Percentiles rank a stretch among this genome's conserved stretches.
Evolutionary conservation across 1,140 invertebrate genomes (phyloP).

Genomic region (Papilio polyxenes): DNA sequence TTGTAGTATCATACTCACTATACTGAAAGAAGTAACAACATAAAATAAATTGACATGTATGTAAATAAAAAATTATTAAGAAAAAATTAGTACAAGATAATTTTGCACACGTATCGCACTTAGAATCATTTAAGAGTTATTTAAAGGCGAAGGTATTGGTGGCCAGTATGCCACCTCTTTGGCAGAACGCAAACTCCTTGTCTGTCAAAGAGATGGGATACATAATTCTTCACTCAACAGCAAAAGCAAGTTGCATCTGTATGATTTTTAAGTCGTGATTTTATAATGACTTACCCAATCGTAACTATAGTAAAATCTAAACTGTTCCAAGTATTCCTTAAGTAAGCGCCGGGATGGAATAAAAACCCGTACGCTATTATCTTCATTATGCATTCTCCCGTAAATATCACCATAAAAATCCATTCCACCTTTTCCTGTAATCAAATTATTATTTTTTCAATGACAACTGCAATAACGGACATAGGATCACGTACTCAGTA

Average conservation of each 20-base stretch:
- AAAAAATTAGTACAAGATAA: too few relatives aligned
- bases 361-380: slow-evolving; percentile 99
- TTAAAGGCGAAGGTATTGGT: too few relatives aligned
- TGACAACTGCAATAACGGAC: too few relatives aligned
- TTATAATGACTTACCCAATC: slow-evolving; percentile 92
- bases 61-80: too few relatives aligned
- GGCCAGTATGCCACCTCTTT: too few relatives aligned
- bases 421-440: slow-evolving; percentile 99
- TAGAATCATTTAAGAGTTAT: not conserved
- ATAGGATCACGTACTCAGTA: too few relatives aligned
- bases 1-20: slow-evolving; percentile 94
- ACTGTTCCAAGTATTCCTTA: slow-evolving; percentile 99
- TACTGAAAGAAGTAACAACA: slow-evolving; percentile 83
- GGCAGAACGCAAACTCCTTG: too few relatives aligned
- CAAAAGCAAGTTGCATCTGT: too few relatives aligned
- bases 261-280: not conserved
- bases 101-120: too few relatives aligned
- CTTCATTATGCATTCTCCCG: slow-evolving; percentile 98
- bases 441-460: not conserved
- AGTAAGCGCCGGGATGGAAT: slow-evolving; percentile 97
- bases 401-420: slow-evolving; percentile 99
- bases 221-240: too few relatives aligned
- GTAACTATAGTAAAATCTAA: slow-evolving; percentile 99
- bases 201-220: too few relatives aligned
- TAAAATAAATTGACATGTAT: not conserved